Conservation (phyloP, 2,888 invertebrate genomes). For the Amiota communis region DNA sequence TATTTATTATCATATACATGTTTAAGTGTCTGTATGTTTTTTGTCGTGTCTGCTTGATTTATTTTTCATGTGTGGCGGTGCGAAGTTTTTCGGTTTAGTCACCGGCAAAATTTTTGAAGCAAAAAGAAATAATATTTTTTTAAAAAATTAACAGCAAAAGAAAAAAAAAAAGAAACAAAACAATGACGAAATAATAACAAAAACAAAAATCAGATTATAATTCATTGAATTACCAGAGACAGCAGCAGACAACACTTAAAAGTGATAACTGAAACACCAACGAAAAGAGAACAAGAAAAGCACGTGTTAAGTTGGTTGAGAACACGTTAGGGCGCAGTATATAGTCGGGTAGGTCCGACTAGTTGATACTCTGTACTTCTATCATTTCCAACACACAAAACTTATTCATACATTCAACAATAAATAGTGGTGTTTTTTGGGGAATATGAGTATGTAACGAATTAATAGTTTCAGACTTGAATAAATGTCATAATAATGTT, state of each 20-base stretch:
- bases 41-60: background rate
- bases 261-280: background rate
- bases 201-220: constrained; percentile 25
- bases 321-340: no score
- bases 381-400: no score
- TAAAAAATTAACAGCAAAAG: constrained; percentile 3
- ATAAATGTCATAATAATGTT: no score
- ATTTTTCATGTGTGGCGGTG: background rate
- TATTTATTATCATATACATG: no score
- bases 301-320: no score
- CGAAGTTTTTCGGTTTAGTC: constrained; percentile 10
- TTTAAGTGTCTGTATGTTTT: background rate
- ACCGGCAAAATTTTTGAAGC: constrained; percentile 13
- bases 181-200: constrained; percentile 12
- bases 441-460: no score
- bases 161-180: constrained; percentile 27
- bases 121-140: background rate
- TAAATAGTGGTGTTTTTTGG: no score
- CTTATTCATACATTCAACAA: no score
- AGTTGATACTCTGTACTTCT: no score
- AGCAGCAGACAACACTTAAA: constrained; percentile 4
- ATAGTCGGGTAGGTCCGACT: no score
- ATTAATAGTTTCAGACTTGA: no score
- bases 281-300: no score
- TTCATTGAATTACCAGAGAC: constrained; percentile 7